A percentile compares a stretch with the other conserved stretches of the same genome.
Evolutionary conservation across 2,797 vertebrate genomes (phyloP).

Genomic region (Acestrorhynchus altus): DNA sequence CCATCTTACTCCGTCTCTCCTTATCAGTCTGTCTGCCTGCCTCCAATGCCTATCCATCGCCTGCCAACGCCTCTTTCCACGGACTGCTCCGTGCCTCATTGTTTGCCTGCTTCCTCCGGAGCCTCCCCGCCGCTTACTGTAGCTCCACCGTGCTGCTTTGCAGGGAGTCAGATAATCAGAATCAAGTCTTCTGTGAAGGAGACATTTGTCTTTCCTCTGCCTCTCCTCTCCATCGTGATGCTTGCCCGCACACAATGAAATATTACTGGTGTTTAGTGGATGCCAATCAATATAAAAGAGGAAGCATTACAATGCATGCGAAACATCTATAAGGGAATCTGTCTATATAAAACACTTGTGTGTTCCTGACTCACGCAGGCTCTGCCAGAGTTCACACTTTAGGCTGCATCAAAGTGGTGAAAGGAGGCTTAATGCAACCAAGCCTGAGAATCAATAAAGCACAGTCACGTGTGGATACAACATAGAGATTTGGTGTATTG

Average conservation of each 20-base stretch:
- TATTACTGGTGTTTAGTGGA: constrained; percentile 53
- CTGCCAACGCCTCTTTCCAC: constrained; percentile 45
- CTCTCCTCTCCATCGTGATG: constrained; percentile 66
- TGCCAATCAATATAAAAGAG: constrained; percentile 46
- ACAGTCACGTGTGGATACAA: background rate
- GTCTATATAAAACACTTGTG: constrained; percentile 41
- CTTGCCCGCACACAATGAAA: constrained; percentile 61
- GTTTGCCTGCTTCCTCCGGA: constrained; percentile 65
- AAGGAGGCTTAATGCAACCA: background rate
- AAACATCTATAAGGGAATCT: constrained; percentile 32
- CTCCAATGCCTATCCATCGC: constrained; percentile 50
- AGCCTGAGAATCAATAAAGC: constrained; percentile 28
- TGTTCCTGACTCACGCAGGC: background rate
- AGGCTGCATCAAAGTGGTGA: background rate
- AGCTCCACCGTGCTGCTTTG: constrained; percentile 70
- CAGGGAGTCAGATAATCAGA: constrained; percentile 83
- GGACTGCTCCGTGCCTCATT: constrained; percentile 55
- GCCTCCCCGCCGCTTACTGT: constrained; percentile 64
- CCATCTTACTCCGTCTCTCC: constrained; percentile 45
- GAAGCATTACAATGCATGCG: constrained; percentile 35
- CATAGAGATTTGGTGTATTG: background rate
- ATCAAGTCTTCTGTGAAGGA: constrained; percentile 85
- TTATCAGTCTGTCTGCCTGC: constrained; percentile 50
- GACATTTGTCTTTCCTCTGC: constrained; percentile 76
- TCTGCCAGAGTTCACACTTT: background rate